phyloP scores from a whole-genome alignment of 2,797 vertebrate genomes.

The Triplophysa bombifrons region DNA sequence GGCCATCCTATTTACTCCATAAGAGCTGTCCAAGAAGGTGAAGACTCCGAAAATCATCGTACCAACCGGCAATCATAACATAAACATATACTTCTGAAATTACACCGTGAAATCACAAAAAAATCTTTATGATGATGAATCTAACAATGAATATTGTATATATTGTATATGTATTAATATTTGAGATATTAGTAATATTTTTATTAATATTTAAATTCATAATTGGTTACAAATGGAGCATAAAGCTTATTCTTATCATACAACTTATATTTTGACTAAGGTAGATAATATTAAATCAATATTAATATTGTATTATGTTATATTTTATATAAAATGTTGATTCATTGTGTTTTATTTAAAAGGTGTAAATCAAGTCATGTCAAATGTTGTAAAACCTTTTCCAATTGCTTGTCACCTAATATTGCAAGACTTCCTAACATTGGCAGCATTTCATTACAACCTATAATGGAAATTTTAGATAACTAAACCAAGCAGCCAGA shows the following conservation, averaged over 20 bases:
- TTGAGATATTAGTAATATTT: no score
- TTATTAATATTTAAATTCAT: no score
- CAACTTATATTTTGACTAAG: not conserved
- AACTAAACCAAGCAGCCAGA: not conserved
- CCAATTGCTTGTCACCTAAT: not conserved
- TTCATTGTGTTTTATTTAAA: no score
- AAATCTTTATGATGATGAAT: no score
- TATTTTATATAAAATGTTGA: no score
- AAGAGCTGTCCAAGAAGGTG: not conserved
- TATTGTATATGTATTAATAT: no score
- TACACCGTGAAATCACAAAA: not conserved
- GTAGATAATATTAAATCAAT: no score
- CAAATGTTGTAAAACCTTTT: not conserved
- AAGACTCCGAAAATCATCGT: not conserved
- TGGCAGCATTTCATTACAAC: not conserved
- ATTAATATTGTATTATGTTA: no score
- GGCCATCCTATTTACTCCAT: constrained; percentile 12
- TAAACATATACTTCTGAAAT: not conserved
- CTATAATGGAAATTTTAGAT: not conserved
- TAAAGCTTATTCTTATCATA: not conserved
- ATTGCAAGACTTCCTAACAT: not conserved
- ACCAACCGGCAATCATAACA: not conserved
- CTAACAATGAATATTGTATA: no score
- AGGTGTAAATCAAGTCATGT: not conserved
- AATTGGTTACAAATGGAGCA: not conserved